Evolutionary conservation across 2,797 vertebrate species (phyloP), one percentile per base, ranked within the genome.

Genomic region (Sebastes baramenuke): DNA sequence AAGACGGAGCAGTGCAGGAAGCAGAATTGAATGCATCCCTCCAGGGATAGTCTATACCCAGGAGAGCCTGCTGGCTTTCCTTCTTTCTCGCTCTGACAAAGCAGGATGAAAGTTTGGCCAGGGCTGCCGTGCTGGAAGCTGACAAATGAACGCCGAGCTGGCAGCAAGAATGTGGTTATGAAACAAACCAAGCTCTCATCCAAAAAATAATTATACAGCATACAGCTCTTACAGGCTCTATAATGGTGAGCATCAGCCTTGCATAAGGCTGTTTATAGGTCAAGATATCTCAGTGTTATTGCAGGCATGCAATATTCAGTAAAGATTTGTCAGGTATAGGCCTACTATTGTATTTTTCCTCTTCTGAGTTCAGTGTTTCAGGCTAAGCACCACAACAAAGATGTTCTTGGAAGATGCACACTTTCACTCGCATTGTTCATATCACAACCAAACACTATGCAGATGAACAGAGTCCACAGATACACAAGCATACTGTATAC

Each of bases 1-100:
- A 77, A 88, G 74, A 81, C 36, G 22, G 72, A 67, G 77, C 77
- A 68, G 79, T 59, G 76, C 86, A 91, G 89, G 88, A 91, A 89
- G 84, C 75, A 22, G 80, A 85, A 71, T 55, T 87, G 78, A 90
- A 91, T 86, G 84, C 59, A 49, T 84, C 83, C 75, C 84, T 83
- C 25, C 27, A 60, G 78, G 89, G 77, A 60, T 54, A 49, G 58
- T 29, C 34, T 52, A 71, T 16, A 66, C 79, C 83, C 84, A 69
- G 25, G 75, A 79, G 83, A 87, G 56, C 8, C 56, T 20, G 54
- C 78, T 69, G 2, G 59, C 79, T 73, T 73, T 84, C 76, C 74
- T 46, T 58, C 75, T 81, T 20, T 83, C 74, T 64, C 66, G 67
- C 62, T 73, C 76, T 77, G 29, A 68, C 75, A 61, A 61, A 83